Evolutionary conservation across 2,888 invertebrate genomes (phyloP).

Genomic region (Drosophila testacea): DNA sequence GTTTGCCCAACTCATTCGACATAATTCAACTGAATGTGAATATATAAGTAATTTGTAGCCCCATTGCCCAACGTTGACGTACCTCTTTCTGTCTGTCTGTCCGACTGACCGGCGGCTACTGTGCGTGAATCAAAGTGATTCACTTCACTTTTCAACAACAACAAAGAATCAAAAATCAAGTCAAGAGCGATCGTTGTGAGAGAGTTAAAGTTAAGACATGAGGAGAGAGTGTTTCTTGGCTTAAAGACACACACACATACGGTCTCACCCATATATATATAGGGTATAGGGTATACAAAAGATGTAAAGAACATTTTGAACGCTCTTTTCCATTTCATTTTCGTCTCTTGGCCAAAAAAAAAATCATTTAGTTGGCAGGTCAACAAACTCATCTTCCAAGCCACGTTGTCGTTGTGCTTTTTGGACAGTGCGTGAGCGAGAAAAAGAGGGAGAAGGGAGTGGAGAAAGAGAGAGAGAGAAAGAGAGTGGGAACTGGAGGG

Average conservation of each 20-base stretch:
- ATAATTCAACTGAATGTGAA: conserved; percentile 66
- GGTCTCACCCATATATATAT: not conserved
- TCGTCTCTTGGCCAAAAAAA: conserved; percentile 66
- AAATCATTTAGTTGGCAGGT: conserved; percentile 54
- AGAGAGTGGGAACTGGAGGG: not conserved
- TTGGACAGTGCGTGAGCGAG: conserved; percentile 57
- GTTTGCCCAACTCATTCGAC: conserved; percentile 76
- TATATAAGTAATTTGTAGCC: conserved; percentile 64
- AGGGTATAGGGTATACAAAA: conserved; percentile 6
- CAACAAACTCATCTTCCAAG: conserved; percentile 73
- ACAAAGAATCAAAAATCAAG: conserved; percentile 41
- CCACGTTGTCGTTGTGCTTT: conserved; percentile 65
- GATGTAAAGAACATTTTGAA: conserved; percentile 46
- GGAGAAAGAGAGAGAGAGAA: conserved; percentile 30
- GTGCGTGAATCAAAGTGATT: conserved; percentile 69
- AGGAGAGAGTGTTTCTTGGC: conserved; percentile 56
- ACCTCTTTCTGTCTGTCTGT: conserved; percentile 42
- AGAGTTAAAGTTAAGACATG: conserved; percentile 34
- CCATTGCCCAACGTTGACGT: conserved; percentile 52
- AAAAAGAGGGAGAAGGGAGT: not conserved
- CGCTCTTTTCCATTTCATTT: conserved; percentile 80
- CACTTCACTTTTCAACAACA: conserved; percentile 74
- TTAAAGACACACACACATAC: conserved; percentile 9
- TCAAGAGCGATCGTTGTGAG: conserved; percentile 57
- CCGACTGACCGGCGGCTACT: conserved; percentile 44